Evolutionary conservation across 2,797 vertebrate species (phyloP).

Genomic region (Notamacropus eugenii): DNA sequence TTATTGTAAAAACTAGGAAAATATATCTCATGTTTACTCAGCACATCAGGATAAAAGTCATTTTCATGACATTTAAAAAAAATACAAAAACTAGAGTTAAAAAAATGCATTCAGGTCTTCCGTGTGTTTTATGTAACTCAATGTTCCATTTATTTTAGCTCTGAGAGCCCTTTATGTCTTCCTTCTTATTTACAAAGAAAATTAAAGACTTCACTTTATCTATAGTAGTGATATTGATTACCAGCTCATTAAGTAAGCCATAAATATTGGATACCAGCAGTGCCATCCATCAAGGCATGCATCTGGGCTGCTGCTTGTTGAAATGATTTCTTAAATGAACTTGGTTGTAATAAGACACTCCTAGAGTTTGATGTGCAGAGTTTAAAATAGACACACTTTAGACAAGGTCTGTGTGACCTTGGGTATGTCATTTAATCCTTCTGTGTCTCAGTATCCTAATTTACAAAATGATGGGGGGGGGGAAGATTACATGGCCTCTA

Average conservation of each 20-base stretch:
- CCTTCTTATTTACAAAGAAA: conserved; percentile 59
- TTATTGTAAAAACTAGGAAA: conserved; percentile 51
- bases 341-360: not conserved
- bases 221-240: conserved; percentile 42
- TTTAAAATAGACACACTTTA: not conserved
- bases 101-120: not conserved
- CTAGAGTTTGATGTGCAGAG: not conserved
- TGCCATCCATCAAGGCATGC: conserved; percentile 15
- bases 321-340: conserved; percentile 51
- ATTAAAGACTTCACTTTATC: conserved; percentile 34
- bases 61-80: conserved; percentile 24
- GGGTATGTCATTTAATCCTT: not conserved
- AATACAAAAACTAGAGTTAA: conserved; percentile 44
- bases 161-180: conserved; percentile 27
- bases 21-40: conserved; percentile 25
- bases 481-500: not conserved
- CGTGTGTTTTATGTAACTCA: not conserved
- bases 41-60: not conserved
- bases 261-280: conserved; percentile 59
- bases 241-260: conserved; percentile 53
- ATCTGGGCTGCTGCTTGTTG: not conserved
- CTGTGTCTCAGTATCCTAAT: not conserved
- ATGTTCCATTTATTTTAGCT: conserved; percentile 18
- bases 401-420: not conserved
- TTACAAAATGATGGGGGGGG: not conserved